phyloP scores from a whole-genome alignment of 2,888 invertebrate genomes.

The Himalopsyche japonica region DNA sequence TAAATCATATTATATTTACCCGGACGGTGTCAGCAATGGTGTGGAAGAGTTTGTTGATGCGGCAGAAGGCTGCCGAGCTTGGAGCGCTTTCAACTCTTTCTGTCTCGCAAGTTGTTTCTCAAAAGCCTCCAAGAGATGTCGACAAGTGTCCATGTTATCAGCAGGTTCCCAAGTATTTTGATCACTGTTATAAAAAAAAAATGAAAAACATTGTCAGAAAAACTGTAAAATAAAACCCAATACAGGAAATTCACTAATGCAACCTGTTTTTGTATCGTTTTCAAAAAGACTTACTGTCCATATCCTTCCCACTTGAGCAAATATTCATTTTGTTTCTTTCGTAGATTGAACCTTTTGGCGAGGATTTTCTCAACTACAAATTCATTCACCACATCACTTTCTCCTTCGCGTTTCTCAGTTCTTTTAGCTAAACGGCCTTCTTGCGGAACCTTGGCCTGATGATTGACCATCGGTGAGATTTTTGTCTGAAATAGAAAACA shows the following conservation, averaged over 20 bases:
- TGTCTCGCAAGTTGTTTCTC: slow-evolving; percentile 77
- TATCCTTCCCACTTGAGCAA: slow-evolving; percentile 85
- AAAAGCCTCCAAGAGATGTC: slow-evolving; percentile 76
- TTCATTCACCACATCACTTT: slow-evolving; percentile 56
- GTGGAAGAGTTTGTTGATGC: slow-evolving; percentile 7
- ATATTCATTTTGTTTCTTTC: slow-evolving; percentile 78
- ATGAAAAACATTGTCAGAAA: not conserved
- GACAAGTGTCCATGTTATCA: slow-evolving; percentile 75
- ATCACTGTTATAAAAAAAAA: slow-evolving; percentile 54
- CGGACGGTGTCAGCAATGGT: slow-evolving; percentile 41
- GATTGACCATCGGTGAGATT: not conserved
- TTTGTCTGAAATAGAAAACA: slow-evolving; percentile 1
- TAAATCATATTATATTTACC: slow-evolving; percentile 38
- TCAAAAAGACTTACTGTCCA: slow-evolving; percentile 64
- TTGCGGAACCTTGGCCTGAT: slow-evolving; percentile 25
- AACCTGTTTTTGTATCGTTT: no score
- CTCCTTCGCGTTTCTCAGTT: slow-evolving; percentile 46
- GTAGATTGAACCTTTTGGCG: slow-evolving; percentile 80
- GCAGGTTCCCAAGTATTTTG: slow-evolving; percentile 86
- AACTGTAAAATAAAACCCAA: not conserved
- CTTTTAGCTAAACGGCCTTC: slow-evolving; percentile 52
- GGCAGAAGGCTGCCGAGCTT: slow-evolving; percentile 49
- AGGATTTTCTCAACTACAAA: slow-evolving; percentile 81
- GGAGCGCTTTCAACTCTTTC: slow-evolving; percentile 69
- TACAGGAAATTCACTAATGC: no score